Conservation (phyloP, 1,140 invertebrate genomes). For the Galleria mellonella region DNA sequence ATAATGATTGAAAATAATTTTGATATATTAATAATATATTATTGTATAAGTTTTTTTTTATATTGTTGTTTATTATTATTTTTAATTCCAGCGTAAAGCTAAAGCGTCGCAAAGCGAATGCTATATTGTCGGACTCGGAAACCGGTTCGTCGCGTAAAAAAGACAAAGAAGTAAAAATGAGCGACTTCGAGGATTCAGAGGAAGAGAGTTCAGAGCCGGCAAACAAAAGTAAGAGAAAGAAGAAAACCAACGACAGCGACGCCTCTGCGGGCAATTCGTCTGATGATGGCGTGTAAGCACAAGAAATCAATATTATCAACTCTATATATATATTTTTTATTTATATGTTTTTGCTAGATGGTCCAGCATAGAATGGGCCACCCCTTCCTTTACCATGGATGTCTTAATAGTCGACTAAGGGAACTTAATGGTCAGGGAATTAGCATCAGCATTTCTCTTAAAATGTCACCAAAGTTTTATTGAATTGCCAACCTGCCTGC, state of each 20-base stretch:
- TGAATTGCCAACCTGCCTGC: too few relatives aligned
- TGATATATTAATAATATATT: too few relatives aligned
- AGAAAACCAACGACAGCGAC: slow-evolving; percentile 47
- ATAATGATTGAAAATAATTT: too few relatives aligned
- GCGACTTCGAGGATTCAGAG: slow-evolving; percentile 59
- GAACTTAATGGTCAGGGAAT: too few relatives aligned
- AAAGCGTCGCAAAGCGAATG: slow-evolving; percentile 42
- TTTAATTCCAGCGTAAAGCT: slow-evolving; percentile 39
- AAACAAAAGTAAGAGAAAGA: slow-evolving; percentile 43
- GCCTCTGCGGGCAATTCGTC: slow-evolving; percentile 29
- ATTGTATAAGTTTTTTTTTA: too few relatives aligned
- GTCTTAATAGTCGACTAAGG: too few relatives aligned
- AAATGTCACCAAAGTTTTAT: too few relatives aligned
- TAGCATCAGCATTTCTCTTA: too few relatives aligned
- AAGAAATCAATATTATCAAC: neutral
- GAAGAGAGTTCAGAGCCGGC: slow-evolving; percentile 35
- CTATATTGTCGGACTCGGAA: slow-evolving; percentile 57
- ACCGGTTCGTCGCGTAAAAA: slow-evolving; percentile 39
- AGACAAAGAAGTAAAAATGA: slow-evolving; percentile 19
- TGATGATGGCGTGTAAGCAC: slow-evolving; percentile 23
- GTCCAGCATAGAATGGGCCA: too few relatives aligned
- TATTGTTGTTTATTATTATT: too few relatives aligned
- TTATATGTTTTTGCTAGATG: neutral
- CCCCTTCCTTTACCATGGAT: too few relatives aligned
- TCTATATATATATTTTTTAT: neutral